These are phyloP conservation scores for Phalacrocorax carbo DNA, from an alignment of 2,113 vertebrate species.

Conservation along the genomic window DNA sequence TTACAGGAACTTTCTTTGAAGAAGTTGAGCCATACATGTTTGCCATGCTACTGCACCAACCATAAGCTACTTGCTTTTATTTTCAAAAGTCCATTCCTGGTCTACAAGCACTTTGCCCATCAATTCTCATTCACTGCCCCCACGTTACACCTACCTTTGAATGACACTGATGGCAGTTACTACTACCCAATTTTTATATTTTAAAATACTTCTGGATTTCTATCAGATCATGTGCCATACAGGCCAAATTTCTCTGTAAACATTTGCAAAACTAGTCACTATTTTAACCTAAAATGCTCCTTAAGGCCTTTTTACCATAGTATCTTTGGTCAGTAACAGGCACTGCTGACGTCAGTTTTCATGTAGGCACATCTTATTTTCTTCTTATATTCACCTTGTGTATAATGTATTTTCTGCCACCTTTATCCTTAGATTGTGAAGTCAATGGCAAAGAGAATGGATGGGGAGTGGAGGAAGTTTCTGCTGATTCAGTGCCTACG, in stretches of 20 bases:
- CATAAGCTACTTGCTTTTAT: background rate
- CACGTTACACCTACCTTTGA: background rate
- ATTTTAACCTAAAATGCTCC: background rate
- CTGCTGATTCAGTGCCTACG: background rate
- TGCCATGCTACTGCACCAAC: background rate
- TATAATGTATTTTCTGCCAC: background rate
- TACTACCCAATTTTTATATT: background rate
- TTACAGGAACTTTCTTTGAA: background rate
- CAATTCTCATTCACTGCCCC: background rate
- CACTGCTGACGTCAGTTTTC: background rate
- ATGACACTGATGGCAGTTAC: background rate
- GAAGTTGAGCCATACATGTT: background rate
- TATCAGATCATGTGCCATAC: background rate
- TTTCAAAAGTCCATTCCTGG: background rate
- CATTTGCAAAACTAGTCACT: background rate
- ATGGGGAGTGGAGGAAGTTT: background rate
- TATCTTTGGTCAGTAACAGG: background rate
- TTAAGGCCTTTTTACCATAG: background rate
- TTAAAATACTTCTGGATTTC: background rate
- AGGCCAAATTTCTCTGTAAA: background rate
- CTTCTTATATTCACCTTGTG: background rate
- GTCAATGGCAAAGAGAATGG: background rate
- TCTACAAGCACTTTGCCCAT: background rate
- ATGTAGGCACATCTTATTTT: background rate
- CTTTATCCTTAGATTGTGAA: background rate